Conservation (phyloP, 2,113 vertebrate species). For the Alexandromys fortis region DNA sequence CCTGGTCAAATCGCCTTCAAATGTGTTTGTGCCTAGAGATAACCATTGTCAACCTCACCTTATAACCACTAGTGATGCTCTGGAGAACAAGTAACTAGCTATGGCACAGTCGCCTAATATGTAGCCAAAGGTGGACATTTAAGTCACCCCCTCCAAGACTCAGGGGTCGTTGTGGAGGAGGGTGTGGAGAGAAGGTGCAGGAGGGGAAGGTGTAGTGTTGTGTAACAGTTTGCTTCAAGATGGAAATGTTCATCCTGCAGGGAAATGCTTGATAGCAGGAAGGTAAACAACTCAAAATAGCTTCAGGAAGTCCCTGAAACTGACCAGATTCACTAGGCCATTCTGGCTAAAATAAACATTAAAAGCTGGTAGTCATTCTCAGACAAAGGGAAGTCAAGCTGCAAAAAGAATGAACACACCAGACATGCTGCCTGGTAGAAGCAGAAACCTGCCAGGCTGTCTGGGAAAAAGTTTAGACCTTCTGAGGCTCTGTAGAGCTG, state of each 20-base stretch:
- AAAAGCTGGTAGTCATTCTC: background rate
- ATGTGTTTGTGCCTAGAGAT: background rate
- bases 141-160: background rate
- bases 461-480: background rate
- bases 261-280: background rate
- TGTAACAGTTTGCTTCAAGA: background rate
- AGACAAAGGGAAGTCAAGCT: background rate
- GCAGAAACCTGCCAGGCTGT: no score
- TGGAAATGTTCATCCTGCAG: background rate
- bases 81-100: background rate
- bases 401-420: background rate
- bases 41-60: background rate
- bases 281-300: background rate
- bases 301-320: background rate
- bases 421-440: background rate
- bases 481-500: no score
- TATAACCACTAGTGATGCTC: background rate
- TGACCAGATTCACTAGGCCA: background rate
- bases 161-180: background rate
- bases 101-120: background rate
- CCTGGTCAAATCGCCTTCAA: background rate
- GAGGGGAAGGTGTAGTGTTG: background rate
- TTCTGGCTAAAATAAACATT: background rate
- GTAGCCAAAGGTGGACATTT: background rate
- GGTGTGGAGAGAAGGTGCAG: no score